Percentiles rank a stretch among this genome's conserved stretches.
Conservation (phyloP, 2,888 invertebrate genomes). For the Scelioninae gen. 1 region DNA sequence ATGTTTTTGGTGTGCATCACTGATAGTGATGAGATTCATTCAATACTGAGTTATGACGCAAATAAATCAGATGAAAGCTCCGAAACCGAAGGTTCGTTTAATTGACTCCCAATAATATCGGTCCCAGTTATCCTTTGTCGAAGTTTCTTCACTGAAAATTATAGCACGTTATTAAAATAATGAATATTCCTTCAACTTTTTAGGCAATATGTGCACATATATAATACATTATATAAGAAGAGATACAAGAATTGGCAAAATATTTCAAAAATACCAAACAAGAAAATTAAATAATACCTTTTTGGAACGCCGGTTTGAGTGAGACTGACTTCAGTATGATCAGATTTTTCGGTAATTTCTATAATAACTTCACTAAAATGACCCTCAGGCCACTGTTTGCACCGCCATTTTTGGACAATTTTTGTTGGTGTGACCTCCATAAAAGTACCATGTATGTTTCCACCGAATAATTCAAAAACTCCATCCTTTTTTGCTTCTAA, state of each 20-base stretch:
- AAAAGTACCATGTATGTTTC: conserved; percentile 96
- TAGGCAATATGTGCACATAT: too few species aligned
- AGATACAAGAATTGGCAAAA: too few species aligned
- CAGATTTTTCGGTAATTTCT: conserved; percentile 93
- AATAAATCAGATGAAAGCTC: conserved; percentile 86
- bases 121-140: conserved; percentile 95
- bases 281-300: conserved; percentile 81
- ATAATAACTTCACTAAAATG: conserved; percentile 96
- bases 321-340: conserved; percentile 93
- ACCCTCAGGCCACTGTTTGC: conserved; percentile 96
- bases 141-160: conserved; percentile 88
- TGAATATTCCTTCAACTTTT: too few species aligned
- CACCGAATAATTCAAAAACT: conserved; percentile 92
- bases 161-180: too few species aligned
- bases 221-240: too few species aligned
- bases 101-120: conserved; percentile 98
- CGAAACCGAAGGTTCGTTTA: conserved; percentile 96
- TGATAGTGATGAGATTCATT: conserved; percentile 69
- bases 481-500: conserved; percentile 93
- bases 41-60: conserved; percentile 72
- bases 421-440: conserved; percentile 92
- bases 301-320: conserved; percentile 94
- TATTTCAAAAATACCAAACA: too few species aligned
- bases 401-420: conserved; percentile 96
- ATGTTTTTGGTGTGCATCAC: conserved; percentile 6